These are phyloP conservation scores for Agelas oroides DNA, from an alignment of 37 sponge, comb jelly and placozoan genomes.

Conservation along the genomic window DNA sequence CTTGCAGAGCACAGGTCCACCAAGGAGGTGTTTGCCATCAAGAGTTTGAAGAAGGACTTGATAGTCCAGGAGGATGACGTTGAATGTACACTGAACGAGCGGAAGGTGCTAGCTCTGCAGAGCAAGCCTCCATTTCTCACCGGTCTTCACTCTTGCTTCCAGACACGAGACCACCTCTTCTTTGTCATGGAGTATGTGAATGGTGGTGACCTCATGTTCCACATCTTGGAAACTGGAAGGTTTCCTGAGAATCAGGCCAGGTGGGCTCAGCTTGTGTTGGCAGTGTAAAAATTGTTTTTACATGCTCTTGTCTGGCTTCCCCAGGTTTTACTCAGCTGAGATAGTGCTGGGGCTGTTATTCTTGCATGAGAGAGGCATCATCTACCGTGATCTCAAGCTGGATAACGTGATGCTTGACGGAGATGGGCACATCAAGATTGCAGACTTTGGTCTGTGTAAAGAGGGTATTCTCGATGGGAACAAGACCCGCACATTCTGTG, in stretches of 20 bases:
- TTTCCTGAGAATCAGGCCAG: conserved; percentile 86
- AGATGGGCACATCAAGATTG: conserved; percentile 97
- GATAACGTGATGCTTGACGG: conserved; percentile 94
- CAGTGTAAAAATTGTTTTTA: too few species aligned
- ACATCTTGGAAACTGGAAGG: conserved; percentile 88
- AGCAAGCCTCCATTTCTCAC: conserved; percentile 93
- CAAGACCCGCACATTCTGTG: conserved; percentile 96
- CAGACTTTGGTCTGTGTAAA: conserved; percentile 99
- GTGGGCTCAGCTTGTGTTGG: conserved; percentile 13
- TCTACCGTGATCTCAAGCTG: conserved; percentile 95
- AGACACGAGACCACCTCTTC: conserved; percentile 93
- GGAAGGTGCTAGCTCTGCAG: conserved; percentile 91
- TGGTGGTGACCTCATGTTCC: conserved; percentile 98
- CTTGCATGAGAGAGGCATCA: conserved; percentile 84
- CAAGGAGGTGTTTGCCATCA: conserved; percentile 93
- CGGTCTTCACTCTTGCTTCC: conserved; percentile 93
- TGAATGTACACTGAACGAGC: conserved; percentile 94
- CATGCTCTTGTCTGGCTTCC: too few species aligned
- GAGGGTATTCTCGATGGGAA: conserved; percentile 83
- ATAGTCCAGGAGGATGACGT: conserved; percentile 96
- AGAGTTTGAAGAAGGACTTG: conserved; percentile 95
- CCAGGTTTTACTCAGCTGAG: conserved; percentile 94
- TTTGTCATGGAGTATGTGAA: conserved; percentile 97
- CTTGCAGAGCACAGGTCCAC: conserved; percentile 87
- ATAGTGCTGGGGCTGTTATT: conserved; percentile 85